Conservation (phyloP, 1,140 invertebrate species). For the Chrysopa pallens region DNA sequence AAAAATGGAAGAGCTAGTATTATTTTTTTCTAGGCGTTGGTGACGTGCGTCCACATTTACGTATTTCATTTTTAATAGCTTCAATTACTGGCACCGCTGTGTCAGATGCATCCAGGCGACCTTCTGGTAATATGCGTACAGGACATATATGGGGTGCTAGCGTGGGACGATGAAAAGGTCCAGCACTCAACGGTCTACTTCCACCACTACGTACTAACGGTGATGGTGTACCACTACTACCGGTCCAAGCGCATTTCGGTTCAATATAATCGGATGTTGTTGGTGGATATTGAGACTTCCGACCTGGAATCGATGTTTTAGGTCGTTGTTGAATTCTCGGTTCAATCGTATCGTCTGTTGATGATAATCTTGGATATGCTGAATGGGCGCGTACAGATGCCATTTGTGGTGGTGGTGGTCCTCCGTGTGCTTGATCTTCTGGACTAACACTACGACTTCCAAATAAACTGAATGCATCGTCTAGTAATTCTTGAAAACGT, state of each 20-base stretch:
- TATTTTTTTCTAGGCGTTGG: too few species aligned
- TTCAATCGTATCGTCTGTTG: slow-evolving; percentile 3
- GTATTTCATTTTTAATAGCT: slow-evolving; percentile 40
- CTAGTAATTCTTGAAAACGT: slow-evolving; percentile 43
- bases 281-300: slow-evolving; percentile 12
- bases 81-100: slow-evolving; percentile 42
- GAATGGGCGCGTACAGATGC: slow-evolving; percentile 25
- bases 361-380: slow-evolving; percentile 8
- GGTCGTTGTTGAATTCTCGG: slow-evolving; percentile 17
- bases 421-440: slow-evolving; percentile 12
- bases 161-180: slow-evolving; percentile 32
- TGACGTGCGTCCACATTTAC: too few species aligned
- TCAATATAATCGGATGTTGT: slow-evolving; percentile 6
- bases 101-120: slow-evolving; percentile 28
- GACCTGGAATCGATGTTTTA: slow-evolving; percentile 22
- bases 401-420: slow-evolving; percentile 7
- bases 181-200: slow-evolving; percentile 37
- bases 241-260: slow-evolving; percentile 28
- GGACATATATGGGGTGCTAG: slow-evolving; percentile 24
- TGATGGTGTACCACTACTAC: slow-evolving; percentile 19
- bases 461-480: slow-evolving; percentile 47
- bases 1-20: too few species aligned
- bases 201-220: slow-evolving; percentile 19
- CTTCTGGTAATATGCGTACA: slow-evolving; percentile 26
- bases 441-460: slow-evolving; percentile 29